These are phyloP conservation scores for Pycnonotus jocosus DNA, from an alignment of 2,113 vertebrate species.

Conservation along the genomic window DNA sequence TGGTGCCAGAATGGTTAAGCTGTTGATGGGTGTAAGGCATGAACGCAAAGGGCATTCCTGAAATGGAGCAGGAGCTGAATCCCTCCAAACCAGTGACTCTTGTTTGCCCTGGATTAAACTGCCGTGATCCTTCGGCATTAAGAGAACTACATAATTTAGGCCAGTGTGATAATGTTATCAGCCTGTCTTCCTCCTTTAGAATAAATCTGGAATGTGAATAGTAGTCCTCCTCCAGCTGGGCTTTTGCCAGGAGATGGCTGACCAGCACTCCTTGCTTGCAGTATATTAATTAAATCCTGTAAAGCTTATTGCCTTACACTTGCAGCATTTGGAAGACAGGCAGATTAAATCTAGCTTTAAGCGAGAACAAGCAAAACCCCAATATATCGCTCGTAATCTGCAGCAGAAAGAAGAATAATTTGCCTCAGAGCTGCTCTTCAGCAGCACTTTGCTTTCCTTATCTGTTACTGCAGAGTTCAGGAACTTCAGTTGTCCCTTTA, in stretches of 20 bases:
- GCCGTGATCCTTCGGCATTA: background rate
- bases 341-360: conserved; percentile 17
- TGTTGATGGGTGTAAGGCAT: background rate
- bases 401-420: background rate
- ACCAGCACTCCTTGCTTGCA: background rate
- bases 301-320: background rate
- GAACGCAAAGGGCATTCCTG: background rate
- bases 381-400: background rate
- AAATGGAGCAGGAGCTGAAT: background rate
- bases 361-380: background rate
- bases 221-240: background rate
- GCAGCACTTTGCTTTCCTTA: background rate
- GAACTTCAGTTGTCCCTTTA: background rate
- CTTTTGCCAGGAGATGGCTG: background rate
- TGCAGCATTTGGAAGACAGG: background rate
- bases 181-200: conserved; percentile 19
- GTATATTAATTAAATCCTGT: background rate
- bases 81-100: background rate
- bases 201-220: conserved; percentile 10
- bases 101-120: background rate
- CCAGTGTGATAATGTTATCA: background rate
- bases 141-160: background rate
- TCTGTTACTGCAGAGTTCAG: background rate
- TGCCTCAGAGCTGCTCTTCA: background rate
- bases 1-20: background rate